These are phyloP conservation scores for Ciconia boyciana DNA, from an alignment of 2,113 vertebrate genomes.

Conservation along the genomic window DNA sequence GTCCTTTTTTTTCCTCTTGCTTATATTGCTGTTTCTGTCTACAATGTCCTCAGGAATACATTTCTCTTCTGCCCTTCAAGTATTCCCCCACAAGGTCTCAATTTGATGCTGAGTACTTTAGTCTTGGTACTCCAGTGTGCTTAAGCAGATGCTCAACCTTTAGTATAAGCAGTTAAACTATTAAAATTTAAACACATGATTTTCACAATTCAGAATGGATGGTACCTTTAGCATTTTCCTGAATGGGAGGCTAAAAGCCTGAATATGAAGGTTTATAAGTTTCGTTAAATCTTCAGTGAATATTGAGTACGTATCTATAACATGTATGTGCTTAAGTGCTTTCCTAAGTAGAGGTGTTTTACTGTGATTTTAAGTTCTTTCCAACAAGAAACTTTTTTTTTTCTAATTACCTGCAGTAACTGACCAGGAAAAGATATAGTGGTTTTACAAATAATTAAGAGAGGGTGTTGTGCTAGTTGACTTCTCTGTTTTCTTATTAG, in stretches of 20 bases:
- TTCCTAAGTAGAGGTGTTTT: background rate
- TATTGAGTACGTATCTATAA: background rate
- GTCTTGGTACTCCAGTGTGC: background rate
- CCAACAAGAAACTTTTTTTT: background rate
- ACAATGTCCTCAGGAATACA: background rate
- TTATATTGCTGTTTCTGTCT: background rate
- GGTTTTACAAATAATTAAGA: background rate
- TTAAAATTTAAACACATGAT: background rate
- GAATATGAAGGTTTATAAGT: background rate
- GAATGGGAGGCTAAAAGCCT: background rate
- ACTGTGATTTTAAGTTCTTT: background rate
- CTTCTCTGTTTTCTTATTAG: background rate
- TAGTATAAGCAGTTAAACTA: background rate
- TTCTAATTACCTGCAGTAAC: background rate
- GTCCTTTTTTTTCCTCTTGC: rapidly evolving
- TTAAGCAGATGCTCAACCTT: background rate
- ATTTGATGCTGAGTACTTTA: background rate
- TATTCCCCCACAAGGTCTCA: background rate
- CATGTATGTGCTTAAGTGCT: background rate
- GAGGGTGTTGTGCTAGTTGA: background rate
- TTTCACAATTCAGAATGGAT: background rate
- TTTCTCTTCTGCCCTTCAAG: background rate
- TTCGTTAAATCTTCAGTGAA: background rate
- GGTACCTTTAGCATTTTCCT: background rate
- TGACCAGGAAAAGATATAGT: background rate